Base-by-base conservation (phyloP, 2,797 vertebrate species). In the Tinamus major region DNA sequence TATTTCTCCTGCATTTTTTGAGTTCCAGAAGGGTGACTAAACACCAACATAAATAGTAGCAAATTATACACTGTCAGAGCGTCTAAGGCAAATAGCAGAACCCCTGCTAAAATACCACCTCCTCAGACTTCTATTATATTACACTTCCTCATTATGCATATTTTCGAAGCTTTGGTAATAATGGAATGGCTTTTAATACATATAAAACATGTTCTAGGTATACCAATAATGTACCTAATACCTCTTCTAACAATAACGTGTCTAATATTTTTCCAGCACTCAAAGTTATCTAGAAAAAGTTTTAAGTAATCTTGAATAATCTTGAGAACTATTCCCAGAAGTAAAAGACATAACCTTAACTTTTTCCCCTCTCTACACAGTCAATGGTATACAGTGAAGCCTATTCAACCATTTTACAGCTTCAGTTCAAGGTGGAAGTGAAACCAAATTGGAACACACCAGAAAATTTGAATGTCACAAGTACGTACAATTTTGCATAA, bases 11-110 rank as follows among this genome's bases (percentile, higher is more conserved):
- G 69, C 72, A 83, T 76, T 95, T 93, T 92, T 75, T 74, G 62
- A 92, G 44, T 77, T 88, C 77, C 67, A 81, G 35, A 92, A 92
- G 44, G 88, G 74, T 89, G 89, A 96, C 74, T 93, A 92, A 96
- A 96, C 44, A 90, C 85, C 72, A 96, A 89, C 89, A 92, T 79
- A 92, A 96, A 94, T 82, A 96, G 89, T 70, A 82, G 41, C 79
- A 93, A 97, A 94, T 94, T 82, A 87, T 58, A 96, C 67, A 84
- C 2, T 95, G 94, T 89, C 91, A 94, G 53, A 88, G 67, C 0
- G 0, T 80, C 82, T 74, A 91, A 81, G 44, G 35, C 61, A 64
- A 68, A 61, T 49, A 94, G 92, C 41, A 86, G 87, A 87, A 53
- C 39, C 77, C 82, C 82, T 8, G 10, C 59, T 77, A 92, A 88